These are phyloP conservation scores for Acleris holmiana DNA, from an alignment of 2,888 invertebrate species.

Conservation along the genomic window DNA sequence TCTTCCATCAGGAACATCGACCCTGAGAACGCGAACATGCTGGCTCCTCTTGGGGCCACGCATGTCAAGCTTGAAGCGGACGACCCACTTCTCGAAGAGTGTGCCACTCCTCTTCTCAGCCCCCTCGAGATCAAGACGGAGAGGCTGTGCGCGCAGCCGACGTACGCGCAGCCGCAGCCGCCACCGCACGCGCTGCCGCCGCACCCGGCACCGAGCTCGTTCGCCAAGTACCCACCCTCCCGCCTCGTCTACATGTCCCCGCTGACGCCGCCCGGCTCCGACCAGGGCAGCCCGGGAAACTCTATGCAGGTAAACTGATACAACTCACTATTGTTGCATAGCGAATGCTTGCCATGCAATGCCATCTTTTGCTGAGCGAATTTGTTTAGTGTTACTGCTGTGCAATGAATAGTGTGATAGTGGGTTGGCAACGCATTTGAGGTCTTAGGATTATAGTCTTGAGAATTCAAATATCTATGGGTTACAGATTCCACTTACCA, in stretches of 20 bases:
- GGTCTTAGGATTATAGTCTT: no score
- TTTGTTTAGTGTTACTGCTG: slow-evolving; percentile 36
- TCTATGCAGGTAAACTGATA: slow-evolving; percentile 81
- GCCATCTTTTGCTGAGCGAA: slow-evolving; percentile 72
- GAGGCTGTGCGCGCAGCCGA: slow-evolving; percentile 85
- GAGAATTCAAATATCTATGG: no score
- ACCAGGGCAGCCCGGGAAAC: slow-evolving; percentile 92
- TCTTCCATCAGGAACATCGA: slow-evolving; percentile 95
- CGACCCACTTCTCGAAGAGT: slow-evolving; percentile 82
- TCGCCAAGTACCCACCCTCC: slow-evolving; percentile 76
- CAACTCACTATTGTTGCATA: slow-evolving; percentile 46
- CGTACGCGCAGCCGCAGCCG: slow-evolving; percentile 64
- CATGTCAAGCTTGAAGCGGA: slow-evolving; percentile 93
- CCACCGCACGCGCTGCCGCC: slow-evolving; percentile 58
- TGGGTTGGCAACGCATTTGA: no score
- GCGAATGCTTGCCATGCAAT: slow-evolving; percentile 62
- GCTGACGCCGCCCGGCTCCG: slow-evolving; percentile 94
- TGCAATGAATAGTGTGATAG: not conserved
- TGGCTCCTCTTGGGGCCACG: slow-evolving; percentile 86
- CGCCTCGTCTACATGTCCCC: slow-evolving; percentile 91
- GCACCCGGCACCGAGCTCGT: slow-evolving; percentile 64
- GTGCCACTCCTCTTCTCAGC: slow-evolving; percentile 89
- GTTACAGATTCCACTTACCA: no score
- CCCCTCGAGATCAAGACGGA: slow-evolving; percentile 93
- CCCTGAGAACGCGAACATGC: slow-evolving; percentile 95